Evolutionary conservation across 2,888 invertebrate species (phyloP).

Genomic region (Melanostoma mellinum): DNA sequence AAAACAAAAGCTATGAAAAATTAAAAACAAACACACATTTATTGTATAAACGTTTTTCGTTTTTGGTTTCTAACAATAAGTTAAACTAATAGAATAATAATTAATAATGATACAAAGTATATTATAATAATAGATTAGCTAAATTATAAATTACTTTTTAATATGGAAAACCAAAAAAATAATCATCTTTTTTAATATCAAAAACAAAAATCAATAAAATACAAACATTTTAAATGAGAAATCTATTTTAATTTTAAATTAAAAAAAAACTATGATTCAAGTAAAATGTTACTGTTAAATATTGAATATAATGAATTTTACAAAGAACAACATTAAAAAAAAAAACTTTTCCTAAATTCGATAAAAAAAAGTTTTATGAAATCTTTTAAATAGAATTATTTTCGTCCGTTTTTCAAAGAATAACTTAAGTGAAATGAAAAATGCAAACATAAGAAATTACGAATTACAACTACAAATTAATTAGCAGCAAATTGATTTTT

Average conservation of each 20-base stretch:
- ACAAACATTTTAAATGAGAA: slow-evolving; percentile 37
- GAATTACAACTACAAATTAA: slow-evolving; percentile 61
- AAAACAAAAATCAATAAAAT: slow-evolving; percentile 44
- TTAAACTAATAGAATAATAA: slow-evolving; percentile 59
- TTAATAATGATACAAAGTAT: slow-evolving; percentile 53
- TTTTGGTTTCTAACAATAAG: slow-evolving; percentile 69
- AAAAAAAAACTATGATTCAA: slow-evolving; percentile 51
- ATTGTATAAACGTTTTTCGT: slow-evolving; percentile 72
- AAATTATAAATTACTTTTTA: slow-evolving; percentile 72
- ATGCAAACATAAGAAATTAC: slow-evolving; percentile 31
- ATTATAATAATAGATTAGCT: slow-evolving; percentile 69
- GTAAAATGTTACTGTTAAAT: slow-evolving; percentile 64
- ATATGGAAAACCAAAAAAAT: slow-evolving; percentile 64
- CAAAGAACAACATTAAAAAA: slow-evolving; percentile 42
- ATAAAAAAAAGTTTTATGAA: slow-evolving; percentile 52
- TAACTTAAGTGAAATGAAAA: slow-evolving; percentile 47
- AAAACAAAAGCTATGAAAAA: slow-evolving; percentile 32
- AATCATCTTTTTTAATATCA: slow-evolving; percentile 71
- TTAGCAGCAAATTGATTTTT: slow-evolving; percentile 65
- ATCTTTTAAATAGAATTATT: slow-evolving; percentile 69
- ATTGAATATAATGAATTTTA: slow-evolving; percentile 46
- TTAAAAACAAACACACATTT: slow-evolving; percentile 56
- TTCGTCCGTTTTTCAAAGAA: slow-evolving; percentile 69
- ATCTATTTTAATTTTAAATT: slow-evolving; percentile 33
- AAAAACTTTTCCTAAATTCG: slow-evolving; percentile 61